Evolutionary conservation across 2,797 vertebrate species (phyloP), one percentile per base, ranked within the genome.

Genomic region (Brachymystax lenok): DNA sequence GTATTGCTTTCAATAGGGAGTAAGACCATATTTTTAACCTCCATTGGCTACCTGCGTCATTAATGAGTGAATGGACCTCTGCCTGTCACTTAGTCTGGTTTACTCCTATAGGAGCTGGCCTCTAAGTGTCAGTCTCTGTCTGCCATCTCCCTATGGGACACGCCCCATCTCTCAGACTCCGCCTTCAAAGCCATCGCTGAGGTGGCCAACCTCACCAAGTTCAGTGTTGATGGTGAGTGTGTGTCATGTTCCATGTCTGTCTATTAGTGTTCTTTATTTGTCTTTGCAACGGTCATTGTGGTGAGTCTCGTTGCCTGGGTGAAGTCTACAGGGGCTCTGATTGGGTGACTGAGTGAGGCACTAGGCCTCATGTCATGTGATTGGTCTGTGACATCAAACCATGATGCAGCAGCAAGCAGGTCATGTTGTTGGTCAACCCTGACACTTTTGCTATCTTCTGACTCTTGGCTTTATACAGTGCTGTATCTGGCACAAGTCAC

Each of bases 161-260:
- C 93, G 0, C 90, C 91, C 24, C 91, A 93, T 84, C 89, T 96
- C 82, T 95, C 96, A 3, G 94, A 96, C 67, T 4, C 71, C 10
- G 75, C 93, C 77, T 91, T 96, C 80, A 92, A 93, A 90, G 90
- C 87, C 59, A 89, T 96, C 51, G 83, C 91, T 30, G 84, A 93
- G 61, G 72, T 84, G 21, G 87, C 90, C 78, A 90, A 90, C 80
- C 93, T 96, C 61, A 85, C 82, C 73, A 92, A 91, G 73, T 90
- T 96, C 51, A 89, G 82, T 73, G 90, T 87, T 78, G 92, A 95
- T 91, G 92, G 93, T 97, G 73, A 89, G 82, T 30, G 33, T 30
- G 46, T 71, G 69, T 28, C 13, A 51, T 12, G 75, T 63, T 66
- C 71, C 63, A 21, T 71, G 28, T 28, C n/a, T 61, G 21, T 28